Percentiles rank a stretch among this genome's conserved stretches.
phyloP scores from a whole-genome alignment of 2,888 invertebrate genomes.

The Liodrosophila aerea region DNA sequence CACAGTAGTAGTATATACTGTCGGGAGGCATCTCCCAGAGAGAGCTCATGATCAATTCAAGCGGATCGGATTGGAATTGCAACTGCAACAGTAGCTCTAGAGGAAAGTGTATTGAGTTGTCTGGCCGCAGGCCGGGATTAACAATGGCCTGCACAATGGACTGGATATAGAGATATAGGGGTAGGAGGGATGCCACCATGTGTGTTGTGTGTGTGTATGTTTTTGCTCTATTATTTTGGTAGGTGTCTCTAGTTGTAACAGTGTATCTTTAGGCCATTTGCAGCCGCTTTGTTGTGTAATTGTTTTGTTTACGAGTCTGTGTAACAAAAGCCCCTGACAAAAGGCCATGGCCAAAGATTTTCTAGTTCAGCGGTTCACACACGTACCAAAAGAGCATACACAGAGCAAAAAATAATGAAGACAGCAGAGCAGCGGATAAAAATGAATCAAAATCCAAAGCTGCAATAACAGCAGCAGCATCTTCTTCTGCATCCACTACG shows the following conservation, averaged over 20 bases:
- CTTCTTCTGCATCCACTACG: conserved; percentile 30
- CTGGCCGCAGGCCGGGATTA: conserved; percentile 78
- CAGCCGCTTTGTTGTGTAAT: conserved; percentile 66
- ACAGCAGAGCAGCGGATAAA: conserved; percentile 14
- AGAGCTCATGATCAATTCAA: conserved; percentile 47
- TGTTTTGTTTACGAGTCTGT: conserved; percentile 69
- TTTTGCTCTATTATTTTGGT: conserved; percentile 49
- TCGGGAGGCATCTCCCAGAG: no score
- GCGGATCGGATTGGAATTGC: conserved; percentile 51
- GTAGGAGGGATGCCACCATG: conserved; percentile 59
- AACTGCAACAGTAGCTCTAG: conserved; percentile 51
- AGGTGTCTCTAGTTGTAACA: conserved; percentile 56
- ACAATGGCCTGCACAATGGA: conserved; percentile 25
- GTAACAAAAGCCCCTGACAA: conserved; percentile 65
- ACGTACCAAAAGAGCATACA: conserved; percentile 57
- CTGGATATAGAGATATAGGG: conserved; percentile 20
- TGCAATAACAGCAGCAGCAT: conserved; percentile 67
- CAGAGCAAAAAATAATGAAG: conserved; percentile 13
- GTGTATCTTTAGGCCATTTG: conserved; percentile 55
- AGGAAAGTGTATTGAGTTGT: conserved; percentile 59
- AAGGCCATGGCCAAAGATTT: conserved; percentile 65
- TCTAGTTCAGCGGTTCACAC: conserved; percentile 65
- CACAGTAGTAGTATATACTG: no score
- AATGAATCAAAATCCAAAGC: conserved; percentile 68
- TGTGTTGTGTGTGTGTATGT: conserved; percentile 36